phyloP scores from a whole-genome alignment of 2,113 vertebrate species.

The Anoplopoma fimbria region DNA sequence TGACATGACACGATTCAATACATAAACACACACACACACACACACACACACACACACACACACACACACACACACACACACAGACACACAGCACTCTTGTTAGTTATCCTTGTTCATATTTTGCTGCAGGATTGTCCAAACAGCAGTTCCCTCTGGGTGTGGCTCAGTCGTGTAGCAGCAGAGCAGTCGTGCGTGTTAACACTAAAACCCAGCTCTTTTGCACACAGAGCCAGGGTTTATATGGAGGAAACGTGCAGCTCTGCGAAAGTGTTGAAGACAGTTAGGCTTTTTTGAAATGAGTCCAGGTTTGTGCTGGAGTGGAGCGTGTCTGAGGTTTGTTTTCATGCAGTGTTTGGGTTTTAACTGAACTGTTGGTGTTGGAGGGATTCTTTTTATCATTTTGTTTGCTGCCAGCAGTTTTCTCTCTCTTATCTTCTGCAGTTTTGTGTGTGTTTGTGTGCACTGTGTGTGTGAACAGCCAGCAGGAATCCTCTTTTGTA shows the following conservation, averaged over 20 bases:
- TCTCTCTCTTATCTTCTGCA: background rate
- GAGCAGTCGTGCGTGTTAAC: constrained; percentile 38
- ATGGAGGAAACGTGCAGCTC: background rate
- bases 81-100: constrained; percentile 11
- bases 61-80: constrained; percentile 7
- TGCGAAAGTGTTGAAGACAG: constrained; percentile 2
- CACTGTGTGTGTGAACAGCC: background rate
- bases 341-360: background rate
- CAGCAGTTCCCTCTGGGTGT: constrained; percentile 55
- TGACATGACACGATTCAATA: constrained; percentile 56
- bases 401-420: background rate
- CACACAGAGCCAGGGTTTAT: background rate
- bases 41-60: constrained; percentile 16
- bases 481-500: background rate
- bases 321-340: constrained; percentile 15
- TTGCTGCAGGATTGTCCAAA: constrained; percentile 47
- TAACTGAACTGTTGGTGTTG: constrained; percentile 7
- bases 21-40: constrained; percentile 27
- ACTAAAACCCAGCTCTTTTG: constrained; percentile 7
- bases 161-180: constrained; percentile 34
- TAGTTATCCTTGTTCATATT: constrained; percentile 29
- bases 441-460: background rate
- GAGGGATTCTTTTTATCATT: background rate
- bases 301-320: constrained; percentile 6
- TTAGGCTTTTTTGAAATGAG: constrained; percentile 16